These are phyloP conservation scores for Tragopan temminckii DNA, from an alignment of 2,797 vertebrate genomes.

Conservation along the genomic window DNA sequence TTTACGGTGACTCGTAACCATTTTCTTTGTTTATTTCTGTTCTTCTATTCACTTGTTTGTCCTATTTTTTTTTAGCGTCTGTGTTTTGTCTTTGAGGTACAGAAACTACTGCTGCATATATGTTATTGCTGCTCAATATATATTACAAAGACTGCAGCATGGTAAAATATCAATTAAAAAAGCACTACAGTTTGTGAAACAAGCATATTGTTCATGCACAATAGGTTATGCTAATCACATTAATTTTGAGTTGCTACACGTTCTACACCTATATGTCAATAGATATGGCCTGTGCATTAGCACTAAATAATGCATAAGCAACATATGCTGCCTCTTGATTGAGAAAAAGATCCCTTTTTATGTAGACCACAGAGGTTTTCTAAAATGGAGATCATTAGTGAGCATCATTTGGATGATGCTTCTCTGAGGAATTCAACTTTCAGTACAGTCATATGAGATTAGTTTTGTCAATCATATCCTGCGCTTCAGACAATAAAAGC, in stretches of 20 bases:
- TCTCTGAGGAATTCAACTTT: neutral
- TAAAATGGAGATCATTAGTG: neutral
- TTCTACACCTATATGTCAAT: neutral
- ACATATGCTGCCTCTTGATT: neutral
- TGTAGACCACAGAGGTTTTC: neutral
- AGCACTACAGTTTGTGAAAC: neutral
- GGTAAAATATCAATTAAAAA: neutral
- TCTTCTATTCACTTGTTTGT: slow-evolving; percentile 46
- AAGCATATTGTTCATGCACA: neutral
- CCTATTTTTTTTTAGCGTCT: neutral
- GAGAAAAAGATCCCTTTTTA: neutral
- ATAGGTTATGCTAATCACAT: neutral
- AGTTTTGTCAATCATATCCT: neutral
- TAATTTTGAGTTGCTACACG: neutral
- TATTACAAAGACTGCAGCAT: neutral
- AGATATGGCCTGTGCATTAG: neutral
- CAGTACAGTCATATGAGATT: neutral
- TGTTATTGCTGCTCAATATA: neutral
- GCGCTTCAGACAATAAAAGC: neutral
- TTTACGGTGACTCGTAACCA: slow-evolving; percentile 23
- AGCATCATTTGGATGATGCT: neutral
- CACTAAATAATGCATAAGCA: neutral
- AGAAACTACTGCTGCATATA: neutral
- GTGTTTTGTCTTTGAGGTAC: neutral
- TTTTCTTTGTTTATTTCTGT: slow-evolving; percentile 39